Percentiles rank a stretch among this genome's conserved stretches.
phyloP scores from a whole-genome alignment of 2,797 vertebrate genomes.

The Apogon talboti region DNA sequence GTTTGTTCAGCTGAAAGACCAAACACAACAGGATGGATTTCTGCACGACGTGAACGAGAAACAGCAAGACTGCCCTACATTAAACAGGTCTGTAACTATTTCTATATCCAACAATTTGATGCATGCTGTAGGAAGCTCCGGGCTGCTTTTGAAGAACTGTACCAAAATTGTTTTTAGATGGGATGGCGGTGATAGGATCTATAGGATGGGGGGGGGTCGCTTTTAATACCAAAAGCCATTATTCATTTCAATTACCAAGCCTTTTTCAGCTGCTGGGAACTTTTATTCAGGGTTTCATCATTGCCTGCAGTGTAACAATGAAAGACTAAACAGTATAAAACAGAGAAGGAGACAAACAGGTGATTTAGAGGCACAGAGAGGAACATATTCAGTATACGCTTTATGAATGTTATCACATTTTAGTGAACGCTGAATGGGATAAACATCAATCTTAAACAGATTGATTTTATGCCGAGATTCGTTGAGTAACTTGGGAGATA shows the following conservation, averaged over 20 bases:
- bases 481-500: conserved; percentile 27
- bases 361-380: not conserved
- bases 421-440: conserved; percentile 13
- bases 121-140: not conserved
- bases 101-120: not conserved
- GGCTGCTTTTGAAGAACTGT: conserved; percentile 14
- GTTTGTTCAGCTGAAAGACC: conserved; percentile 58
- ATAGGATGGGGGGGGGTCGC: conserved; percentile 3
- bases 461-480: conserved; percentile 11
- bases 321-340: conserved; percentile 9
- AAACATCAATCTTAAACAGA: not conserved
- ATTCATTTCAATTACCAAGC: conserved; percentile 4
- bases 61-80: conserved; percentile 31
- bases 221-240: conserved; percentile 20
- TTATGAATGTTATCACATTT: conserved; percentile 1
- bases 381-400: not conserved
- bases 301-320: not conserved
- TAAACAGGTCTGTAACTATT: conserved; percentile 66
- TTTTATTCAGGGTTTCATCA: conserved; percentile 29
- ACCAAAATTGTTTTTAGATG: conserved; percentile 21
- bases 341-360: not conserved
- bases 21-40: conserved; percentile 69
- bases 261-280: conserved; percentile 33
- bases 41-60: conserved; percentile 57
- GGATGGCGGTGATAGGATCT: conserved; percentile 4